Conservation (phyloP, 2,113 vertebrate genomes). For the Xiphias gladius region DNA sequence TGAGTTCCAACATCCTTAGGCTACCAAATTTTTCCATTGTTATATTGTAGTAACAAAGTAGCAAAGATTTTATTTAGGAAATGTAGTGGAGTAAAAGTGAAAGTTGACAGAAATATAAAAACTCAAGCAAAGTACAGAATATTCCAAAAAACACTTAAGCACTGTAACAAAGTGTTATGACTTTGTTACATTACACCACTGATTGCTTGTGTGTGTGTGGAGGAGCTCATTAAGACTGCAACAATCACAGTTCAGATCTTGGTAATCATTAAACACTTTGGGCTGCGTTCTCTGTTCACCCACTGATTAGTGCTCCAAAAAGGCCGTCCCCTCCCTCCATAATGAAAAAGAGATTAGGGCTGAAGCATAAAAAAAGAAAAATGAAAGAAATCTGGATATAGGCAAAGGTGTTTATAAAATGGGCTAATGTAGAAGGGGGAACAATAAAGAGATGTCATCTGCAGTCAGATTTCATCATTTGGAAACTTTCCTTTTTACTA, state of each 20-base stretch:
- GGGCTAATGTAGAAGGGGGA: neutral
- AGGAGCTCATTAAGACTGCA: slow-evolving; percentile 35
- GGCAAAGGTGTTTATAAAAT: neutral
- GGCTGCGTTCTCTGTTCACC: slow-evolving; percentile 28
- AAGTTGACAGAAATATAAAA: too few species aligned
- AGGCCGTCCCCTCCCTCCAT: neutral
- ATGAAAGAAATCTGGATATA: neutral
- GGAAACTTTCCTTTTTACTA: slow-evolving; percentile 23
- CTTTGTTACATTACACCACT: too few species aligned
- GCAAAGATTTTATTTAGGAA: too few species aligned
- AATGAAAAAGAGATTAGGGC: slow-evolving; percentile 43
- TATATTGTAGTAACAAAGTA: too few species aligned
- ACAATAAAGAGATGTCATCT: neutral
- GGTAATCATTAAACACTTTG: slow-evolving; percentile 47
- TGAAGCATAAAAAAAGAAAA: neutral
- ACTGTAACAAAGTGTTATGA: too few species aligned
- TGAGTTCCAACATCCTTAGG: too few species aligned
- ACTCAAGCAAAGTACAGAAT: too few species aligned
- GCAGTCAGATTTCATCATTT: slow-evolving; percentile 15
- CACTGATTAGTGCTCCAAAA: slow-evolving; percentile 46
- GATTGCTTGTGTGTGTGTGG: slow-evolving; percentile 27
- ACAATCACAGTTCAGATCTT: slow-evolving; percentile 34
- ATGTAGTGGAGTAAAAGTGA: too few species aligned
- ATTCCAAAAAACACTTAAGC: too few species aligned
- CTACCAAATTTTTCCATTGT: too few species aligned